Percentiles rank a stretch among this genome's conserved stretches.
Evolutionary conservation across 2,113 vertebrate genomes (phyloP).

Genomic region (Micronisus gabar): DNA sequence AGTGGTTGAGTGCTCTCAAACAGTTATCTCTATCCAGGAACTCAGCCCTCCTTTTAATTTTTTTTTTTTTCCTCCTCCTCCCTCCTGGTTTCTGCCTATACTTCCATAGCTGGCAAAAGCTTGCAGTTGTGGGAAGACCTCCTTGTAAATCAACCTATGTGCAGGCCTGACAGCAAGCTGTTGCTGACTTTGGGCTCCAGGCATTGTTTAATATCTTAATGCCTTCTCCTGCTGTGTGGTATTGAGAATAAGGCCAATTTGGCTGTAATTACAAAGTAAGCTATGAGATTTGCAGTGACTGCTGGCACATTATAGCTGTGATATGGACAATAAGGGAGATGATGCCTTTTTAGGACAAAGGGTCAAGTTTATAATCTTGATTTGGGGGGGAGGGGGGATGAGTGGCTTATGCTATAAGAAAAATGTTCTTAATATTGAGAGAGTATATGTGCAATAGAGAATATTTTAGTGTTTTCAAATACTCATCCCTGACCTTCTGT

Average conservation of each 20-base stretch:
- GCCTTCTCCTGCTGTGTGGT: neutral
- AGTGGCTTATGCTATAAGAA: neutral
- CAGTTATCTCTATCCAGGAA: neutral
- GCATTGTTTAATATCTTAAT: slow-evolving; percentile 9
- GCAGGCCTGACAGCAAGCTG: neutral
- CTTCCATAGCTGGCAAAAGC: neutral
- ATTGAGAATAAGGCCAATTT: neutral
- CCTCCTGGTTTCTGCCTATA: neutral
- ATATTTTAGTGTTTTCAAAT: neutral
- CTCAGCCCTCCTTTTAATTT: neutral
- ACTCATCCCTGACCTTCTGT: neutral
- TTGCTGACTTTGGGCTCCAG: neutral
- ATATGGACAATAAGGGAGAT: neutral
- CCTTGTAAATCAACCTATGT: neutral
- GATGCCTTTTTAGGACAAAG: neutral
- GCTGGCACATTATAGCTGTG: neutral
- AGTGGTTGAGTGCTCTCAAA: neutral
- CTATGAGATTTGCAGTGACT: neutral
- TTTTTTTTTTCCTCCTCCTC: neutral
- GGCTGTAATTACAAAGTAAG: neutral
- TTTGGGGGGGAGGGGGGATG: too few species aligned
- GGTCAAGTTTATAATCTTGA: neutral
- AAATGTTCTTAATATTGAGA: neutral
- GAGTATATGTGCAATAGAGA: neutral
- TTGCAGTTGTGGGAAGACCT: neutral